Evolutionary conservation across 2,113 vertebrate species (phyloP).

Genomic region (Ia io): DNA sequence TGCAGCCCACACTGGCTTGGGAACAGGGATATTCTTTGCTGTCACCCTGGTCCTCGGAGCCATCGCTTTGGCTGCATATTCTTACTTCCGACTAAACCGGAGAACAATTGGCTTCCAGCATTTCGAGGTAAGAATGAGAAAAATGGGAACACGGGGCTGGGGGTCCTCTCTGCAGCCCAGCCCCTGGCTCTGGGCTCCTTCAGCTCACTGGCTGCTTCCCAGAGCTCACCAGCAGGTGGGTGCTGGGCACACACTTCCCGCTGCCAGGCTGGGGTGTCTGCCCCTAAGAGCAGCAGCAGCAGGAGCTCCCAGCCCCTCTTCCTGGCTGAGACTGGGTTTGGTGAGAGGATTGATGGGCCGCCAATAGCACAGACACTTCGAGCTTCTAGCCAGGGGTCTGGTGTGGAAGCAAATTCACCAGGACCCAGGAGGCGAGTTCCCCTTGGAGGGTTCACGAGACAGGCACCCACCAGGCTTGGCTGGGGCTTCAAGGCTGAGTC

Average conservation of each 20-base stretch:
- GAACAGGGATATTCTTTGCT: conserved; percentile 87
- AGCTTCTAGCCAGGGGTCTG: background rate
- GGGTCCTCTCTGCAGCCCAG: background rate
- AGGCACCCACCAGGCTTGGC: accelerated
- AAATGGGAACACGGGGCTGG: accelerated
- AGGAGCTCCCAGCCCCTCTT: background rate
- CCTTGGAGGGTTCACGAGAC: background rate
- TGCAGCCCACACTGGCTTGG: conserved; percentile 79
- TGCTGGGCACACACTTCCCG: background rate
- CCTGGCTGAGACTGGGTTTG: background rate
- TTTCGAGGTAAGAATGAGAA: conserved; percentile 86
- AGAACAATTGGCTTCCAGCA: conserved; percentile 88
- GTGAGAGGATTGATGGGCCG: background rate
- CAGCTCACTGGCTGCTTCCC: accelerated
- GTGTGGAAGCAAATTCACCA: background rate
- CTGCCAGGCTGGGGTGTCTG: background rate
- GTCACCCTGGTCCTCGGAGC: conserved; percentile 78
- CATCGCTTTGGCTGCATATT: conserved; percentile 82
- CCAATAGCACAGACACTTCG: background rate
- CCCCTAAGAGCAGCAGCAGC: too few species aligned
- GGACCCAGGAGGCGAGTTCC: background rate
- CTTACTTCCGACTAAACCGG: conserved; percentile 87
- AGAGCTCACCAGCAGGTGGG: background rate
- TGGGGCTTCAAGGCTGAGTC: background rate
- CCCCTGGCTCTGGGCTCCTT: background rate